Conservation (phyloP, 2,113 vertebrate genomes). For the Oxyura jamaicensis region DNA sequence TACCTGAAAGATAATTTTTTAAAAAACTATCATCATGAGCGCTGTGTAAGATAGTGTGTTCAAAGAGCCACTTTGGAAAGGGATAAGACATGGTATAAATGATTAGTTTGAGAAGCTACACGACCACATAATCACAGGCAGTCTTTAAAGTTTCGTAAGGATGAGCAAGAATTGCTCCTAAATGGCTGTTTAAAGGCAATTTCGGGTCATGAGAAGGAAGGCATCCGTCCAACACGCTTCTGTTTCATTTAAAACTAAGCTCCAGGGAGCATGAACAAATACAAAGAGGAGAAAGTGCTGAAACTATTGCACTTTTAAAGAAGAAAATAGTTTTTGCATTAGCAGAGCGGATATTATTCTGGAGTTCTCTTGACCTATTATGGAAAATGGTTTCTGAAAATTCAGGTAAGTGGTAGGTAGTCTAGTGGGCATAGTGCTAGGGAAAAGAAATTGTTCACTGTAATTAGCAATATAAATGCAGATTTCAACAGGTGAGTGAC, state of each 20-base stretch:
- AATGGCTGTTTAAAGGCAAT: not conserved
- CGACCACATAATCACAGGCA: not conserved
- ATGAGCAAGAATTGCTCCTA: not conserved
- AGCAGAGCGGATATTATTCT: not conserved
- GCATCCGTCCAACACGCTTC: not conserved
- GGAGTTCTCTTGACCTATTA: not conserved
- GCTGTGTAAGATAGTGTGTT: not conserved
- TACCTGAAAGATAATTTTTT: not conserved
- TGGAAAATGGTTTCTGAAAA: constrained; percentile 20
- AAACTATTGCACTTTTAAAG: not conserved
- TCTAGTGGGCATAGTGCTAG: not conserved
- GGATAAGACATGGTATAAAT: not conserved
- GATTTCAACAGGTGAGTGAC: constrained; percentile 58
- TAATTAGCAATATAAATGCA: constrained; percentile 66
- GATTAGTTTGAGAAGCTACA: not conserved
- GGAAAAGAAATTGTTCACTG: not conserved
- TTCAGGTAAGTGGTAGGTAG: not conserved
- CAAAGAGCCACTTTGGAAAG: not conserved
- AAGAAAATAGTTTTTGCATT: not conserved
- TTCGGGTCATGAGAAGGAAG: not conserved
- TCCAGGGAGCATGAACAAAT: not conserved
- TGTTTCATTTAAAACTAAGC: not conserved
- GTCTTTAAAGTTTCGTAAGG: constrained; percentile 3
- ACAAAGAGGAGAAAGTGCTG: not conserved
- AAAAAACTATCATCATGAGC: not conserved